These are phyloP conservation scores for Eolophus roseicapilla DNA, from an alignment of 2,113 vertebrate species.

Conservation along the genomic window DNA sequence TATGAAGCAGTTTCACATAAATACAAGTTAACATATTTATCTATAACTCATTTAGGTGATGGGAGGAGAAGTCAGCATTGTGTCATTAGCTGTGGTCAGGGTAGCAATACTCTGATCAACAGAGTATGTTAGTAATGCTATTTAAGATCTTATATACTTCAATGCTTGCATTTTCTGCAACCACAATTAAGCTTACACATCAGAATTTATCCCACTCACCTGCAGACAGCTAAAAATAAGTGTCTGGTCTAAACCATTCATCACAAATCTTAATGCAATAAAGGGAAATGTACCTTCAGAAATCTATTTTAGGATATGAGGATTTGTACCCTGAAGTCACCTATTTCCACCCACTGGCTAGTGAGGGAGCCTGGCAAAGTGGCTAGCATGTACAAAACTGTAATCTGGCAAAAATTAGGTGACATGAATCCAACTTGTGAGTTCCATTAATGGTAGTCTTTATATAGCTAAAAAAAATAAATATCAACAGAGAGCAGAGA, in stretches of 20 bases:
- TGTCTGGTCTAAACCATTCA: neutral
- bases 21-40: neutral
- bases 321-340: neutral
- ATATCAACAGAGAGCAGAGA: neutral
- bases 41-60: constrained; percentile 1
- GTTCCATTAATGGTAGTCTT: neutral
- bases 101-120: constrained; percentile 14
- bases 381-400: neutral
- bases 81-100: constrained; percentile 30
- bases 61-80: constrained; percentile 14
- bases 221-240: neutral
- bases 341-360: neutral
- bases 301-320: neutral
- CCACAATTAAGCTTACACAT: neutral
- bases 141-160: neutral
- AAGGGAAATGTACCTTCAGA: neutral
- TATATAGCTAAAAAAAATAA: neutral
- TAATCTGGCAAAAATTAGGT: neutral
- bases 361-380: neutral
- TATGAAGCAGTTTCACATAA: neutral
- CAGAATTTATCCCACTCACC: neutral
- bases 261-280: neutral
- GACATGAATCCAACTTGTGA: neutral
- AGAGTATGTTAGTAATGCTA: neutral
- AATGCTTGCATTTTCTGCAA: neutral